phyloP scores from a whole-genome alignment of 2,888 invertebrate species.

The Oscheius sp. region DNA sequence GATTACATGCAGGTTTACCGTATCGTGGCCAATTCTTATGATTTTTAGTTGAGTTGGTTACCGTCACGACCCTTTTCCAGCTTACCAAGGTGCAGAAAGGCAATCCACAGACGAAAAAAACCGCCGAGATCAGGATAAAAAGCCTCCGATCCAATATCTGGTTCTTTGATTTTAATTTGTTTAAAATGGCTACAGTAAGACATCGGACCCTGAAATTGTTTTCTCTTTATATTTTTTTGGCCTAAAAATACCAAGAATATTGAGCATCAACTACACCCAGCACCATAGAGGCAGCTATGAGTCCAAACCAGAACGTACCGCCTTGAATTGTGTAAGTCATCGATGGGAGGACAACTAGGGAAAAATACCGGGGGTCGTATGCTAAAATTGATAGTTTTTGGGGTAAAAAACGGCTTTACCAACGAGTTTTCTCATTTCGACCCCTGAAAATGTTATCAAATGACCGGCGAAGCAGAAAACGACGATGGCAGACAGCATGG shows the following conservation, averaged over 20 bases:
- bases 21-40: too few relatives aligned
- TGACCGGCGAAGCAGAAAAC: conserved; percentile 71
- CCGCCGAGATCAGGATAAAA: conserved; percentile 60
- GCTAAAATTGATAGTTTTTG: conserved; percentile 1
- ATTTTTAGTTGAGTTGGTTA: too few relatives aligned
- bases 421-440: conserved; percentile 59
- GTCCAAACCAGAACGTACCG: conserved; percentile 68
- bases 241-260: conserved; percentile 51
- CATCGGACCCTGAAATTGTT: conserved; percentile 66
- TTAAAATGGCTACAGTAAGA: conserved; percentile 69
- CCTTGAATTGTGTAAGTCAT: conserved; percentile 68
- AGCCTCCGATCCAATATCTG: conserved; percentile 65
- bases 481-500: conserved; percentile 68
- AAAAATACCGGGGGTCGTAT: conserved; percentile 41
- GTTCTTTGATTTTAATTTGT: conserved; percentile 64
- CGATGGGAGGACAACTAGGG: conserved; percentile 69
- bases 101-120: conserved; percentile 67
- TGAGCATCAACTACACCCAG: conserved; percentile 63
- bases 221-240: not conserved
- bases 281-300: conserved; percentile 68
- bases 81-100: conserved; percentile 67
- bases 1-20: too few relatives aligned
- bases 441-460: conserved; percentile 58
- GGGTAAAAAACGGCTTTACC: conserved; percentile 21
- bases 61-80: not conserved